A percentile compares a stretch with the other conserved stretches of the same genome.
Conservation (phyloP, 2,888 invertebrate genomes). For the Hyles lineata region DNA sequence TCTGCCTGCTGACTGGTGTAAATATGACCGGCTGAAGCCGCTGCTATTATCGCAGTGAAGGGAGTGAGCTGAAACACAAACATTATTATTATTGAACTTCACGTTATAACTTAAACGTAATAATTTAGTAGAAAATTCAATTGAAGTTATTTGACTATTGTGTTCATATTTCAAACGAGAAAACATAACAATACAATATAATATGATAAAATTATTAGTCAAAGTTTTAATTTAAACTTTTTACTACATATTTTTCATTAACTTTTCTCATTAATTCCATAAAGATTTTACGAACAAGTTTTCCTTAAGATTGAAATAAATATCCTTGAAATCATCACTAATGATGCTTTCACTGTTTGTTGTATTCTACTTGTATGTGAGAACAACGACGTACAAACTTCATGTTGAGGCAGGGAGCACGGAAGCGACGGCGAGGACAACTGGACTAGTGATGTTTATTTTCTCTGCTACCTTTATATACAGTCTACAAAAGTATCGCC, state of each 20-base stretch:
- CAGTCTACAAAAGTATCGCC: constrained; percentile 43
- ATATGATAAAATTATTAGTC: no score
- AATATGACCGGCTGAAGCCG: constrained; percentile 63
- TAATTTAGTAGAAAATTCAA: no score
- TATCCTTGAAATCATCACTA: background rate
- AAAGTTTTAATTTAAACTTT: no score
- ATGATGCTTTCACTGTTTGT: background rate
- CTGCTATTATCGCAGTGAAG: constrained; percentile 61
- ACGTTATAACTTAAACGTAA: no score
- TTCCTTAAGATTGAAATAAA: no score
- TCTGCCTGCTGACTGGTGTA: constrained; percentile 46
- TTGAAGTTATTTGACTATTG: no score
- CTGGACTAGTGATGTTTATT: constrained; percentile 41
- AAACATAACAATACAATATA: no score
- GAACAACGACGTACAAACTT: constrained; percentile 68
- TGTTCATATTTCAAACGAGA: no score
- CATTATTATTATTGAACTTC: no score
- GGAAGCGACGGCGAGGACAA: background rate
- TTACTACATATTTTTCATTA: no score
- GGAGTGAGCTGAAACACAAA: constrained; percentile 55
- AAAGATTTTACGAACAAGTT: no score
- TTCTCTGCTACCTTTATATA: constrained; percentile 71
- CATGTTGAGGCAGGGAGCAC: constrained; percentile 50
- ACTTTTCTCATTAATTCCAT: no score
- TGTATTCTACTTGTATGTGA: background rate